phyloP scores from a whole-genome alignment of 2,113 vertebrate species.

The Coreoperca whiteheadi region DNA sequence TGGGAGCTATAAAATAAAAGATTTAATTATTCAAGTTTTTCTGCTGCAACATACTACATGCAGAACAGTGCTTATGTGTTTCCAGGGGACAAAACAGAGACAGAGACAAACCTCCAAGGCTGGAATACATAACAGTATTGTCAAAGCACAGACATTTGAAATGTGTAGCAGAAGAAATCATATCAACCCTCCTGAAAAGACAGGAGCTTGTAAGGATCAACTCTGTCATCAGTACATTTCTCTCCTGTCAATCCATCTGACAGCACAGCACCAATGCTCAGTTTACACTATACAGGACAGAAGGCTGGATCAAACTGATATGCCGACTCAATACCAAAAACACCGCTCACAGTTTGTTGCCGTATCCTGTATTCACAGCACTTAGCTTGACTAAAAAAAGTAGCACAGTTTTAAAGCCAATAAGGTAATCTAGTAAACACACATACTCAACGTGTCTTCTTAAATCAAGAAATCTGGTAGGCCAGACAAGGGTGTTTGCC shows the following conservation, averaged over 20 bases:
- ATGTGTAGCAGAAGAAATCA: slow-evolving; percentile 24
- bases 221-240: slow-evolving; percentile 32
- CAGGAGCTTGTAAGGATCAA: slow-evolving; percentile 28
- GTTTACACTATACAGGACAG: slow-evolving; percentile 7
- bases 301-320: slow-evolving; percentile 4
- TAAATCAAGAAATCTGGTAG: slow-evolving; percentile 61
- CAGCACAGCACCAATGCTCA: slow-evolving; percentile 16
- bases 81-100: slow-evolving; percentile 10
- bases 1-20: slow-evolving; percentile 51
- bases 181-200: slow-evolving; percentile 26
- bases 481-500: slow-evolving; percentile 48
- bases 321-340: slow-evolving; percentile 9
- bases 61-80: slow-evolving; percentile 18
- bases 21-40: slow-evolving; percentile 37
- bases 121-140: slow-evolving; percentile 10
- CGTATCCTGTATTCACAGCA: neutral
- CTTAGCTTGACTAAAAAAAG: slow-evolving; percentile 8
- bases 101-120: neutral
- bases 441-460: slow-evolving; percentile 31
- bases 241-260: slow-evolving; percentile 45
- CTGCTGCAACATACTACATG: slow-evolving; percentile 6
- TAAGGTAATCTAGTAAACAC: slow-evolving; percentile 55
- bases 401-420: slow-evolving; percentile 14
- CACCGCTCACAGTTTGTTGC: neutral
- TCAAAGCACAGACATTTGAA: slow-evolving; percentile 22